Conservation (phyloP, 2,888 invertebrate genomes). For the Slavum lentiscoides region DNA sequence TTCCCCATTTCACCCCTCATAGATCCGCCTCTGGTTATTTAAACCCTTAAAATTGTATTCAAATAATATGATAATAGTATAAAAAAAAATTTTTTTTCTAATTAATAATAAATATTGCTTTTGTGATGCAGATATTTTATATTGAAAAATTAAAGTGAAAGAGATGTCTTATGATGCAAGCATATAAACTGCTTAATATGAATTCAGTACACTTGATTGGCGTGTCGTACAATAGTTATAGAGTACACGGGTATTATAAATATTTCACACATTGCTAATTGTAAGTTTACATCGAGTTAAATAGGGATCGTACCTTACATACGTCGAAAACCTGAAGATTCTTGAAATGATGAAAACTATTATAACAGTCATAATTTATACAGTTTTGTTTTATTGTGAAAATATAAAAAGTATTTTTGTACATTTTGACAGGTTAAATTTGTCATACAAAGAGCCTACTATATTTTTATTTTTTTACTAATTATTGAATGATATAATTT, state of each 20-base stretch:
- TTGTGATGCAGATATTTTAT: too few relatives aligned
- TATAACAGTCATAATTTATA: neutral
- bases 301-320: neutral
- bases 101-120: too few relatives aligned
- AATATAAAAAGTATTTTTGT: neutral
- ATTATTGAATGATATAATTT: too few relatives aligned
- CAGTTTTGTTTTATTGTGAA: neutral
- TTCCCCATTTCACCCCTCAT: too few relatives aligned
- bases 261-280: neutral
- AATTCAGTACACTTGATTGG: neutral
- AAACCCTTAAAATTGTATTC: too few relatives aligned
- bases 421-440: neutral
- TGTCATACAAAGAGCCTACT: too few relatives aligned
- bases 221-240: neutral
- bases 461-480: neutral
- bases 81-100: too few relatives aligned
- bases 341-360: neutral
- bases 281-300: neutral
- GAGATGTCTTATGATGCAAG: neutral
- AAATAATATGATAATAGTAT: too few relatives aligned
- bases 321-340: neutral
- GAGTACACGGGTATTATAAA: neutral
- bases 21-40: too few relatives aligned
- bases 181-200: neutral
- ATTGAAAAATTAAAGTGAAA: neutral